Evolutionary conservation across 2,888 invertebrate species (phyloP).

Genomic region (Camptogramma bilineatum): DNA sequence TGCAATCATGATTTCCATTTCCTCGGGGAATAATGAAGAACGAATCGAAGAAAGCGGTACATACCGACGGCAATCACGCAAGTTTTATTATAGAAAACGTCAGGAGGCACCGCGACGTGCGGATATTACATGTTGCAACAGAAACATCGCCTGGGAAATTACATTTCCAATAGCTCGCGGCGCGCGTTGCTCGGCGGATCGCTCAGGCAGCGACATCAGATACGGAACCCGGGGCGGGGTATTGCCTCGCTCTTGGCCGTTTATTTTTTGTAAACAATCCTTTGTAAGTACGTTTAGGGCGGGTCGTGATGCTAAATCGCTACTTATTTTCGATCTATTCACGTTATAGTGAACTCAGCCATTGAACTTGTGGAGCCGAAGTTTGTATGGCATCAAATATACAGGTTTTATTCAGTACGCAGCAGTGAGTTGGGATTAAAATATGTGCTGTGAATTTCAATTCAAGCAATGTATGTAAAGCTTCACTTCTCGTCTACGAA

Average conservation of each 20-base stretch:
- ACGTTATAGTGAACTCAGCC: conserved; percentile 1
- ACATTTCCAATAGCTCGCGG: conserved; percentile 19
- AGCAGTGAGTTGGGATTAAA: conserved; percentile 14
- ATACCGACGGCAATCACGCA: conserved; percentile 6
- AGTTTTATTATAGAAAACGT: conserved; percentile 16
- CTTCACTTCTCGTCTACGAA: neutral
- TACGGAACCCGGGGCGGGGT: conserved; percentile 15
- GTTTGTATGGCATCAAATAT: conserved; percentile 18
- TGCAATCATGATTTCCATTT: conserved; percentile 18
- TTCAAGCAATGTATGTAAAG: conserved; percentile 16
- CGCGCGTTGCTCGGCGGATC: conserved; percentile 9
- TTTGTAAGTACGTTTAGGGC: conserved; percentile 20
- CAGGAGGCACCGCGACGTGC: conserved; percentile 12
- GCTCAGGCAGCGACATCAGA: conserved; percentile 4
- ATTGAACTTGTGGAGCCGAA: conserved; percentile 5
- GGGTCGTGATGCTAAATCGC: conserved; percentile 13
- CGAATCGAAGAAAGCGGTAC: conserved; percentile 7
- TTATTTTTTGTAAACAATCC: conserved; percentile 19
- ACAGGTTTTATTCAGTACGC: conserved; percentile 23
- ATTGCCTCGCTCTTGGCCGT: conserved; percentile 8
- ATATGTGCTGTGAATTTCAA: conserved; percentile 16
- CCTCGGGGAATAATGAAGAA: conserved; percentile 13
- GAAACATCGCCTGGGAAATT: conserved; percentile 27
- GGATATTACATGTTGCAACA: conserved; percentile 14
- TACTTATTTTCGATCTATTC: conserved; percentile 22